These are phyloP conservation scores for Dyspetes luteomarginatus DNA, from an alignment of 2,888 invertebrate species.

Conservation along the genomic window DNA sequence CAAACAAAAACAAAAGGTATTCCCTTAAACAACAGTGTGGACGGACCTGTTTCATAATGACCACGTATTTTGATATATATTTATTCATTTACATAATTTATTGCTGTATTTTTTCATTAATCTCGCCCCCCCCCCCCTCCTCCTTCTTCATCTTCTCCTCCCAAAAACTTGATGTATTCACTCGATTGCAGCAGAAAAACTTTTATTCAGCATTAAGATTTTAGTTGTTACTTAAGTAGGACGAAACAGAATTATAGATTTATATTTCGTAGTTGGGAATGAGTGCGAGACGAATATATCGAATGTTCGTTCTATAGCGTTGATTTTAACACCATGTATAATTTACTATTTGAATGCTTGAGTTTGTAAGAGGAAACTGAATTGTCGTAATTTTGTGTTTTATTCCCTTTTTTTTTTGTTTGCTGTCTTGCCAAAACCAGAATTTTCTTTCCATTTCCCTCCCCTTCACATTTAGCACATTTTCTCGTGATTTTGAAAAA, in stretches of 20 bases:
- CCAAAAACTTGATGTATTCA: conserved; percentile 69
- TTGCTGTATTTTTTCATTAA: conserved; percentile 78
- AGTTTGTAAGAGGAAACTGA: conserved; percentile 17
- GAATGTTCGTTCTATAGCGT: not conserved
- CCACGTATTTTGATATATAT: conserved; percentile 76
- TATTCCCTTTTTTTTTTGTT: conserved; percentile 21
- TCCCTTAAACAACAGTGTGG: conserved; percentile 72
- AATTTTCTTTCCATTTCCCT: not conserved
- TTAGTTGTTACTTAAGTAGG: conserved; percentile 74
- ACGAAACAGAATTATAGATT: conserved; percentile 31
- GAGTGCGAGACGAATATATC: conserved; percentile 18
- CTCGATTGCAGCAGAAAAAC: conserved; percentile 71
- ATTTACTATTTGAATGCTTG: conserved; percentile 29
- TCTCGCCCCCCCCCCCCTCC: conserved; percentile 53
- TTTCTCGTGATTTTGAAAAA: conserved; percentile 26
- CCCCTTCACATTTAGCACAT: conserved; percentile 27
- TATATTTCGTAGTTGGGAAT: conserved; percentile 9
- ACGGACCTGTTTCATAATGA: conserved; percentile 79
- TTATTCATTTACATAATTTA: conserved; percentile 81
- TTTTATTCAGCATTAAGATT: conserved; percentile 68
- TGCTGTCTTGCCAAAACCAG: conserved; percentile 49
- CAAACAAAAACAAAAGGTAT: conserved; percentile 55
- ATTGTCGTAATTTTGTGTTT: conserved; percentile 31
- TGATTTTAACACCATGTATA: not conserved
- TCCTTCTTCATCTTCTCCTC: not conserved